Evolutionary conservation across 2,797 vertebrate species (phyloP).

Genomic region (Artibeus lituratus): DNA sequence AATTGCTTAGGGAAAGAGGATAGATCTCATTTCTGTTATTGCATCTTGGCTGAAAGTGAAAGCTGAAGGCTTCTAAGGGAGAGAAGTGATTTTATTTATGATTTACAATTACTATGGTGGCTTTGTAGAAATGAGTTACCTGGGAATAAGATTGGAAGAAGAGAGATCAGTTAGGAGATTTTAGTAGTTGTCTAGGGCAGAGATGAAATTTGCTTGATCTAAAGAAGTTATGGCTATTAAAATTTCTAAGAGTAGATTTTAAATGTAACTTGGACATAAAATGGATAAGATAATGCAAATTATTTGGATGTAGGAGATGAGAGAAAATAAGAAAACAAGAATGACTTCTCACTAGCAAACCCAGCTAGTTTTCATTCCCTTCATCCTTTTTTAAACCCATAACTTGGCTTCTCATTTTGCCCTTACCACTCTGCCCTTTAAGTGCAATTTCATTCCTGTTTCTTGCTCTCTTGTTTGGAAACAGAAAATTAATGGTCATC

Average conservation of each 20-base stretch:
- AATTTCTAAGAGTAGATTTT: neutral
- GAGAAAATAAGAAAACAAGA: neutral
- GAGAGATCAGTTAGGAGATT: neutral
- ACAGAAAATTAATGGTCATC: neutral
- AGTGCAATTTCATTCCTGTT: neutral
- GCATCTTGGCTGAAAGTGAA: conserved; percentile 21
- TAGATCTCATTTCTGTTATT: neutral
- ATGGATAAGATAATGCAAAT: neutral
- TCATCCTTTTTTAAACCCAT: neutral
- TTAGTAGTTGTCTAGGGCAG: neutral
- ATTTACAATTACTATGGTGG: conserved; percentile 8
- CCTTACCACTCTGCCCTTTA: neutral
- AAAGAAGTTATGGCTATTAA: neutral
- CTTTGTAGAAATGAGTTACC: conserved; percentile 26
- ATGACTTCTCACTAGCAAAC: neutral
- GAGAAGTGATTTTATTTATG: conserved; percentile 5
- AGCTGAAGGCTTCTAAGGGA: conserved; percentile 20
- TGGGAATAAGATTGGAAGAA: neutral
- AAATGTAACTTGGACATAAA: neutral
- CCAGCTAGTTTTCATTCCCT: neutral
- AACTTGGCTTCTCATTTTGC: neutral
- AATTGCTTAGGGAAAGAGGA: neutral
- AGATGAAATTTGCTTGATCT: neutral
- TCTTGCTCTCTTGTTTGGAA: conserved; percentile 38
- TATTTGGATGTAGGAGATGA: neutral